These are phyloP conservation scores for Sturnira hondurensis DNA, from an alignment of 2,113 vertebrate genomes.

Conservation along the genomic window DNA sequence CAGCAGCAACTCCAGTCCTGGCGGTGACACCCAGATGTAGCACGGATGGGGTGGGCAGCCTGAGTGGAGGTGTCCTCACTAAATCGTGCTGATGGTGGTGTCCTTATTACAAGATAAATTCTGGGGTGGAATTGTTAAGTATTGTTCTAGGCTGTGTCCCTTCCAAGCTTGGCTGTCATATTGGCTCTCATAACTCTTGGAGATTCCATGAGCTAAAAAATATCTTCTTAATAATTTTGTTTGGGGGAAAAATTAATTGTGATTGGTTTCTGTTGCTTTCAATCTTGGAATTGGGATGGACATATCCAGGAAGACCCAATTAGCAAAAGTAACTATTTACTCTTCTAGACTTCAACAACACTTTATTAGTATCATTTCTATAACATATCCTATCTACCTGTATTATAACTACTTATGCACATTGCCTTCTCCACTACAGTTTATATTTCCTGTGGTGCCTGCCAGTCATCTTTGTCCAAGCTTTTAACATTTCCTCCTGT, in stretches of 20 bases:
- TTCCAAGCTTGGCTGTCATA: background rate
- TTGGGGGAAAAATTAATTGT: background rate
- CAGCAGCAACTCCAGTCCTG: background rate
- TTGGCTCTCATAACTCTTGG: no score
- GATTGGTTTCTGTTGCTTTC: background rate
- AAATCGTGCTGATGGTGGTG: background rate
- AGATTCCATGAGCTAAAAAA: background rate
- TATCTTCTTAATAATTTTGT: background rate
- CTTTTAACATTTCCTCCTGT: background rate
- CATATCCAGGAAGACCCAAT: background rate
- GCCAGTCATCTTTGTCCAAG: background rate
- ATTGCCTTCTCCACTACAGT: background rate
- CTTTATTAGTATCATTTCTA: background rate
- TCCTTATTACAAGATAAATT: background rate
- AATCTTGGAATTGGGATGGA: background rate
- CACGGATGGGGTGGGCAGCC: accelerated
- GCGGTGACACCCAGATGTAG: background rate
- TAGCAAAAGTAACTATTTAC: background rate
- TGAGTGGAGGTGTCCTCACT: background rate
- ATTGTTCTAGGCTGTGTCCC: background rate
- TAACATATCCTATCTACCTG: background rate
- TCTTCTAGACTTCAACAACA: background rate
- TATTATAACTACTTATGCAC: background rate
- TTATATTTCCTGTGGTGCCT: background rate
- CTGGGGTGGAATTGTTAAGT: background rate